Conservation (phyloP, 2,113 vertebrate species). For the Spilogale gracilis region DNA sequence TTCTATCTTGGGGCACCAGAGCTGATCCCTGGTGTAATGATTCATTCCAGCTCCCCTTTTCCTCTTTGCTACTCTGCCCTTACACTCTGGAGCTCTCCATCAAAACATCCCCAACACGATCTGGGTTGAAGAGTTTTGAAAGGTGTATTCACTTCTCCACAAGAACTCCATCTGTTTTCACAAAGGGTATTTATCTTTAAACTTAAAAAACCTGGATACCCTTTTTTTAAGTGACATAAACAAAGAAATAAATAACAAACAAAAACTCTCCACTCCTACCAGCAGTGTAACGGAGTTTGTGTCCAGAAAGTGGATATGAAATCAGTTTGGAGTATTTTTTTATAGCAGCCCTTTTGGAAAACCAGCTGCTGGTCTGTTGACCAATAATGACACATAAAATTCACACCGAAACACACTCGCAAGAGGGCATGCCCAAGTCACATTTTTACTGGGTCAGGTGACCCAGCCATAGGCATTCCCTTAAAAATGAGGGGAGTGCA, state of each 20-base stretch:
- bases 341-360: conserved; percentile 2
- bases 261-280: background rate
- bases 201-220: conserved; percentile 22
- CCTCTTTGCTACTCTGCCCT: background rate
- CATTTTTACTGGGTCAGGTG: background rate
- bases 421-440: background rate
- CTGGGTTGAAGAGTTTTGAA: background rate
- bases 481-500: background rate
- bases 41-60: background rate
- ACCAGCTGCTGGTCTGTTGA: background rate
- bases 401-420: conserved; percentile 8
- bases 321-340: background rate
- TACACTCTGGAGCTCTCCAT: background rate
- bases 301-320: background rate
- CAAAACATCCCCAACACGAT: background rate
- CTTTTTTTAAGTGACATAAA: background rate
- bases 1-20: background rate
- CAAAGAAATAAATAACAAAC: background rate
- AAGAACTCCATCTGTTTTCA: background rate
- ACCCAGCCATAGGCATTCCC: background rate
- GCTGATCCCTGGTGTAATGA: background rate
- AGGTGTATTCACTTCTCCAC: background rate
- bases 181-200: conserved; percentile 56
- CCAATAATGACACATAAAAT: background rate
- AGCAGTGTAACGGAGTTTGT: conserved; percentile 46